Evolutionary conservation across 2,888 invertebrate genomes (phyloP), one percentile per base, ranked within the genome.

Genomic region (Itoplectis maculator): DNA sequence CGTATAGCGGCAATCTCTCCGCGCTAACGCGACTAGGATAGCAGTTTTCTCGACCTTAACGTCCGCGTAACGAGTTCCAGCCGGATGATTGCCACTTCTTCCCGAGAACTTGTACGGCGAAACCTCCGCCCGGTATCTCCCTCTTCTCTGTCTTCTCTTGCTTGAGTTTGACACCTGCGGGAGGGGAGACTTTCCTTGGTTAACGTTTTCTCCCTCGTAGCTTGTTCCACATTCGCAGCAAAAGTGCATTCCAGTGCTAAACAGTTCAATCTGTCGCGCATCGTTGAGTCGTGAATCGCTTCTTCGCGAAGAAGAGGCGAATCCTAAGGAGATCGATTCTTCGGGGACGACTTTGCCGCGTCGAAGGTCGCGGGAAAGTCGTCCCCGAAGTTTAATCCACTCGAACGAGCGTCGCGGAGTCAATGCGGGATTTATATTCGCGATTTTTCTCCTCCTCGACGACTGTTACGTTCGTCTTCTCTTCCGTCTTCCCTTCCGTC

Each of bases 391-490:
- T 59, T 61, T 61, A 61, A 61, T 61, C 37, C 61, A 61, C 61
- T 61, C n/a, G 61, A 59, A 61, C 40, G 61, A 37, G 15, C 37
- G 37, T 37, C n/a, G n/a, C n/a, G 1, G 61, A 37, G 37, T 61
- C 61, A 37, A 37, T 15, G 37, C 37, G 37, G 61, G 37, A 61
- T 61, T 61, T 40, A 37, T 61, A 37, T 61, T 37, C 37, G 37
- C 61, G 61, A 61, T 61, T 40, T 61, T 61, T 61, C n/a, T n/a
- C 61, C 37, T 61, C 37, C 15, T 37, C 40, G 15, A 37, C 61
- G 37, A 61, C 61, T 15, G 0, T 61, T 61, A 37, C n/a, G 18
- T 61, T 15, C 35, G 15, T 37, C 61, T 15, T 61, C 37, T 40
- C 37, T 15, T 35, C 37, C 59, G 61, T 61, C n/a, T n/a, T n/a